Conservation (phyloP, 2,113 vertebrate genomes). For the Urocitellus parryii region DNA sequence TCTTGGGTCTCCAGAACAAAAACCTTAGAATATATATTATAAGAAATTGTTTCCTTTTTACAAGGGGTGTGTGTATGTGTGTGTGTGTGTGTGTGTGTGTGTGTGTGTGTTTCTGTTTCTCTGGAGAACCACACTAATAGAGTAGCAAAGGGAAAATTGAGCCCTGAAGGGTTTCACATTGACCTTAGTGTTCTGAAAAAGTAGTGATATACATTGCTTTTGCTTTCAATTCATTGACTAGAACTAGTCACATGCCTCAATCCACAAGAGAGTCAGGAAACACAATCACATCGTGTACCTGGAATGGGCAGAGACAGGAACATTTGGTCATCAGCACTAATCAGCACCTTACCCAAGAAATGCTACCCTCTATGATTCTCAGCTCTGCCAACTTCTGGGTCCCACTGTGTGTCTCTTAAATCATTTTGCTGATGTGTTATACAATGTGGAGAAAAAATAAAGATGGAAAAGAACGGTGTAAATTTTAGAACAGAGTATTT, state of each 20-base stretch:
- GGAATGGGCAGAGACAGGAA: not conserved
- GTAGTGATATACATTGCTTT: not conserved
- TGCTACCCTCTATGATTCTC: not conserved
- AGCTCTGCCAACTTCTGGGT: not conserved
- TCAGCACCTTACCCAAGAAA: not conserved
- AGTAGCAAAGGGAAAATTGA: not conserved
- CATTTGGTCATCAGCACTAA: not conserved
- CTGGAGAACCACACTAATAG: not conserved
- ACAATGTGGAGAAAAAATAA: conserved; percentile 32
- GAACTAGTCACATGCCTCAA: not conserved
- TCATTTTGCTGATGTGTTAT: not conserved
- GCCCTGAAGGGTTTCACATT: not conserved
- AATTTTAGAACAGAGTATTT: conserved; percentile 68
- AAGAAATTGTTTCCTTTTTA: not conserved
- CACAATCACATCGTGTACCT: not conserved
- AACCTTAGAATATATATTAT: not conserved
- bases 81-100: too few relatives aligned
- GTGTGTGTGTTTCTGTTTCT: not conserved
- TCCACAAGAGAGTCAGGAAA: not conserved
- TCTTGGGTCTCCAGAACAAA: not conserved
- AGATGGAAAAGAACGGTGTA: not conserved
- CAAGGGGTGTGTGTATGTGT: not conserved
- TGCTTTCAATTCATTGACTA: conserved; percentile 22
- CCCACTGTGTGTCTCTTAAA: not conserved
- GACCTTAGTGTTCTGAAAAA: not conserved